Evolutionary conservation across 2,888 invertebrate species (phyloP).

Genomic region (Meiosimyza decipiens): DNA sequence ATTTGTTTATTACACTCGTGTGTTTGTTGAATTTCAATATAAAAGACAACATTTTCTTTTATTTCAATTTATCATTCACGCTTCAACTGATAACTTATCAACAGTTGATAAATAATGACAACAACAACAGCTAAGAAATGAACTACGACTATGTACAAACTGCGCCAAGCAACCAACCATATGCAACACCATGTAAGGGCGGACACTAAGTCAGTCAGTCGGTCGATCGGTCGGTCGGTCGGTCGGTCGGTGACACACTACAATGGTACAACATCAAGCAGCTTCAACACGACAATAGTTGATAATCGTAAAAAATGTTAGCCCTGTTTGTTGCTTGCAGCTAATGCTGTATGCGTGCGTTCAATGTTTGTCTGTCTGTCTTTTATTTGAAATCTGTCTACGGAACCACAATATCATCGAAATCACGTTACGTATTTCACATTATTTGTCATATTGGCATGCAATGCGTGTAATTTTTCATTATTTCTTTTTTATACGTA

Average conservation of each 20-base stretch:
- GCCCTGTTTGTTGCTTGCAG: neutral
- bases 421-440: neutral
- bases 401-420: slow-evolving; percentile 12
- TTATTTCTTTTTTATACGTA: neutral
- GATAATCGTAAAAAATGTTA: neutral
- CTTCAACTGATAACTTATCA: slow-evolving; percentile 42
- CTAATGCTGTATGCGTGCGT: too few relatives aligned
- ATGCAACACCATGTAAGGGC: too few relatives aligned
- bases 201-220: too few relatives aligned
- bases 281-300: neutral
- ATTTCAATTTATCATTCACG: slow-evolving; percentile 44
- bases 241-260: too few relatives aligned
- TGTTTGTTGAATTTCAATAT: neutral
- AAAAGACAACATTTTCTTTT: neutral
- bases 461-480: neutral
- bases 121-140: neutral
- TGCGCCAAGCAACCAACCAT: neutral
- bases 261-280: neutral
- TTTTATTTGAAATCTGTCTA: neutral
- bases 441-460: too few relatives aligned
- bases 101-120: slow-evolving; percentile 21
- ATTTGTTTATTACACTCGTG: neutral
- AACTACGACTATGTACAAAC: neutral
- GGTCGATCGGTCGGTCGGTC: too few relatives aligned
- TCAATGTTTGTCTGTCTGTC: too few relatives aligned